Percentiles rank a stretch among this genome's conserved stretches.
Evolutionary conservation across 2,113 vertebrate species (phyloP).

Genomic region (Nesoenas mayeri): DNA sequence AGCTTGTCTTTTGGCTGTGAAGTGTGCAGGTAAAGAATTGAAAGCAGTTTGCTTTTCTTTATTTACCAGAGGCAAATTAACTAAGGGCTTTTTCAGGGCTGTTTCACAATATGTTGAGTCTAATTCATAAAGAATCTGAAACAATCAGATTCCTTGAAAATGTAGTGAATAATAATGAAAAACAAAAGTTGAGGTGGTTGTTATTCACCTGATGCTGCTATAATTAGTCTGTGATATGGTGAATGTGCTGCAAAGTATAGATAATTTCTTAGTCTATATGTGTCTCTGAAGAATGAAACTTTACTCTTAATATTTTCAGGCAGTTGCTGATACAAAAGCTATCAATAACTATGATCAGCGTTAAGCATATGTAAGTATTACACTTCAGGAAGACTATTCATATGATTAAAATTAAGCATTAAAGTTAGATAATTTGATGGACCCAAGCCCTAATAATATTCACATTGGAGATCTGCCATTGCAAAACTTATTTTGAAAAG

Average conservation of each 20-base stretch:
- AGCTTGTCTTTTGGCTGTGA: neutral
- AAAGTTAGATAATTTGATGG: neutral
- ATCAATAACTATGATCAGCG: neutral
- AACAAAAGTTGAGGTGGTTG: neutral
- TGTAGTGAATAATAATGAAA: neutral
- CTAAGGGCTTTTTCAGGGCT: neutral
- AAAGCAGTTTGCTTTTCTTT: neutral
- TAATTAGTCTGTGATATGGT: neutral
- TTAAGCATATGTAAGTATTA: neutral
- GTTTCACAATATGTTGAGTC: neutral
- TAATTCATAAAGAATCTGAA: constrained; percentile 1
- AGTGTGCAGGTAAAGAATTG: neutral
- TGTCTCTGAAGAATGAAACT: neutral
- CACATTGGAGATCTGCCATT: neutral
- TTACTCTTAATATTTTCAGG: neutral
- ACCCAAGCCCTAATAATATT: neutral
- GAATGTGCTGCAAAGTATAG: neutral
- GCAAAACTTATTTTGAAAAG: neutral
- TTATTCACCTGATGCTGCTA: neutral
- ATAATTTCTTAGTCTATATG: neutral
- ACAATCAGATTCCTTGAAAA: neutral
- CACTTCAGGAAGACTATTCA: neutral
- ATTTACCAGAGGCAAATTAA: neutral
- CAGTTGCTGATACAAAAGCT: neutral
- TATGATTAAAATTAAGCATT: neutral